These are phyloP conservation scores for Homalodisca vitripennis DNA, from an alignment of 1,140 invertebrate genomes.

Conservation along the genomic window DNA sequence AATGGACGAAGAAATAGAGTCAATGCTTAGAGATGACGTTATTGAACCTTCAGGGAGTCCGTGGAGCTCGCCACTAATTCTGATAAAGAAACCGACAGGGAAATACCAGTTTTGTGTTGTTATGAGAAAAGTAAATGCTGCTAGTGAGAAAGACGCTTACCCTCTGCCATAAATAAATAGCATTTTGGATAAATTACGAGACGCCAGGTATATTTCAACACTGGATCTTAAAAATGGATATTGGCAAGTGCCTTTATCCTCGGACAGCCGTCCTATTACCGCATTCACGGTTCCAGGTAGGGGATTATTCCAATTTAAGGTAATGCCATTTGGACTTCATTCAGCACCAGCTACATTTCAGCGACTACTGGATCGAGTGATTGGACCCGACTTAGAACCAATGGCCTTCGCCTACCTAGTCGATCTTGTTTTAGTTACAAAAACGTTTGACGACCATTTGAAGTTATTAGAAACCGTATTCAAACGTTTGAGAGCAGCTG, in stretches of 20 bases:
- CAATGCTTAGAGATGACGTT: constrained; percentile 45
- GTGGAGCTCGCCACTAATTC: constrained; percentile 48
- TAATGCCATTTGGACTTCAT: constrained; percentile 47
- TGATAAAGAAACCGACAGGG: constrained; percentile 48
- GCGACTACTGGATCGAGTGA: constrained; percentile 41
- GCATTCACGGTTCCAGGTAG: constrained; percentile 38
- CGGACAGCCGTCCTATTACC: constrained; percentile 27
- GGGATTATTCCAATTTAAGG: constrained; percentile 44
- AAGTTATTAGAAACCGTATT: constrained; percentile 38
- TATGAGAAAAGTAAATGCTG: constrained; percentile 48
- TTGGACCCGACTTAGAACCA: constrained; percentile 28
- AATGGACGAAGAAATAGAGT: constrained; percentile 36
- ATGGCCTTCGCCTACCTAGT: constrained; percentile 40
- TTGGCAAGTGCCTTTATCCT: constrained; percentile 33
- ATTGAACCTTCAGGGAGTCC: constrained; percentile 48
- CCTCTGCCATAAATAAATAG: constrained; percentile 42
- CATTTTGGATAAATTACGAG: constrained; percentile 43
- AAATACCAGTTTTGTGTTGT: constrained; percentile 51
- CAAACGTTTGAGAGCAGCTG: constrained; percentile 36
- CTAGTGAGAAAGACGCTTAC: constrained; percentile 45
- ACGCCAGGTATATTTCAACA: constrained; percentile 41
- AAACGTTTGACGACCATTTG: constrained; percentile 41
- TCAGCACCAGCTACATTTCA: constrained; percentile 44
- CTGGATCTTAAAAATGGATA: constrained; percentile 44
- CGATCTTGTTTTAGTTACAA: constrained; percentile 42